A percentile compares a stretch with the other conserved stretches of the same genome.
Conservation (phyloP, 2,113 vertebrate genomes). For the Oenanthe oenanthe region DNA sequence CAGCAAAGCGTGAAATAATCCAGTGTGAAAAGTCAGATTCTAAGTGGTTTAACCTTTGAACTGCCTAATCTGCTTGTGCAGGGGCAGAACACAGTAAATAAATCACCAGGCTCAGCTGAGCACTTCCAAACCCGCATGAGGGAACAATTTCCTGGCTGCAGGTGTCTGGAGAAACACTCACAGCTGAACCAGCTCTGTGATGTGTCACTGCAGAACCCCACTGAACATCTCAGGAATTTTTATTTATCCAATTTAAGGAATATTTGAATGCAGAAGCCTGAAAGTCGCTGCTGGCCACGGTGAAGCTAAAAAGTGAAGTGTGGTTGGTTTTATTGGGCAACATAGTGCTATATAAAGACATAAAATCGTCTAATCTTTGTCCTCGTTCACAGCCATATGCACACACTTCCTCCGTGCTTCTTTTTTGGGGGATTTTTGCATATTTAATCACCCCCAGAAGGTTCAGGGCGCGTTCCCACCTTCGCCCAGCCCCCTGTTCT, state of each 20-base stretch:
- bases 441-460: neutral
- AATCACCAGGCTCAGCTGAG: neutral
- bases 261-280: neutral
- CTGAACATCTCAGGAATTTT: neutral
- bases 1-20: neutral
- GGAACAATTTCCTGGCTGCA: neutral
- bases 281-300: neutral
- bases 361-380: neutral
- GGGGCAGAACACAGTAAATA: neutral
- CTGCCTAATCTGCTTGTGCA: constrained; percentile 4
- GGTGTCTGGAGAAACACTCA: neutral
- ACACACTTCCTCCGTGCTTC: neutral
- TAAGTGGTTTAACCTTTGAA: constrained; percentile 40
- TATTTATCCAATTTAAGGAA: neutral
- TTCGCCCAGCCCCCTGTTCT: neutral
- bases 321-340: neutral
- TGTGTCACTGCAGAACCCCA: neutral
- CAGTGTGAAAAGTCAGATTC: constrained; percentile 22
- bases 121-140: neutral
- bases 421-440: neutral
- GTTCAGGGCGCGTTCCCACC: neutral
- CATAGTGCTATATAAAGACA: neutral
- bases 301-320: neutral
- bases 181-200: neutral
- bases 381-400: neutral